phyloP scores from a whole-genome alignment of 2,888 invertebrate genomes.

The Chaitophorus viminalis region DNA sequence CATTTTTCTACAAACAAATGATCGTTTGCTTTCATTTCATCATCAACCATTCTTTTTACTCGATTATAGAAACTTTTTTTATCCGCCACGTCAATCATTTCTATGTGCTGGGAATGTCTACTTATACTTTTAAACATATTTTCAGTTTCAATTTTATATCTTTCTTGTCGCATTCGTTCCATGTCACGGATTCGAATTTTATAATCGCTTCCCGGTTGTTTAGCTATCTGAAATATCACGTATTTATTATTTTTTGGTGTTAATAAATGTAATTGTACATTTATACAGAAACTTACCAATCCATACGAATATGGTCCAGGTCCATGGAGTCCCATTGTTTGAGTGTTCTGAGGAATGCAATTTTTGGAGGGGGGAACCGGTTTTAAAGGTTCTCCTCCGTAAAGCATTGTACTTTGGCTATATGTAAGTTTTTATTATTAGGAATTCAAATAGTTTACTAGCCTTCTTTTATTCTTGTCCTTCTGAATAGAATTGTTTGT shows the following conservation, averaged over 20 bases:
- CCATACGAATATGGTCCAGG: neutral
- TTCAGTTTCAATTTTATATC: neutral
- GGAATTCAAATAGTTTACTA: no score
- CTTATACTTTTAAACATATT: conserved; percentile 2
- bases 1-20: conserved; percentile 40
- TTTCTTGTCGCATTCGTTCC: conserved; percentile 10
- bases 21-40: conserved; percentile 50
- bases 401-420: neutral
- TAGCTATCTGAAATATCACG: conserved; percentile 34
- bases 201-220: conserved; percentile 34
- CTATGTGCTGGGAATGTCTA: neutral
- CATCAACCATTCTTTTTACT: conserved; percentile 44
- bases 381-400: conserved; percentile 12
- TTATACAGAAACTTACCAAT: conserved; percentile 4
- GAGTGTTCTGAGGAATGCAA: neutral
- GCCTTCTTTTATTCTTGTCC: neutral
- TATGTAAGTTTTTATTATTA: no score
- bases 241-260: neutral
- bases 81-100: conserved; percentile 27
- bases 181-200: conserved; percentile 29
- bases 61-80: conserved; percentile 25
- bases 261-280: neutral
- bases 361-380: neutral
- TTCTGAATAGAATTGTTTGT: neutral
- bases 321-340: neutral